These are phyloP conservation scores for Drosophila bipectinata DNA, from an alignment of 1,140 invertebrate species.

Conservation along the genomic window DNA sequence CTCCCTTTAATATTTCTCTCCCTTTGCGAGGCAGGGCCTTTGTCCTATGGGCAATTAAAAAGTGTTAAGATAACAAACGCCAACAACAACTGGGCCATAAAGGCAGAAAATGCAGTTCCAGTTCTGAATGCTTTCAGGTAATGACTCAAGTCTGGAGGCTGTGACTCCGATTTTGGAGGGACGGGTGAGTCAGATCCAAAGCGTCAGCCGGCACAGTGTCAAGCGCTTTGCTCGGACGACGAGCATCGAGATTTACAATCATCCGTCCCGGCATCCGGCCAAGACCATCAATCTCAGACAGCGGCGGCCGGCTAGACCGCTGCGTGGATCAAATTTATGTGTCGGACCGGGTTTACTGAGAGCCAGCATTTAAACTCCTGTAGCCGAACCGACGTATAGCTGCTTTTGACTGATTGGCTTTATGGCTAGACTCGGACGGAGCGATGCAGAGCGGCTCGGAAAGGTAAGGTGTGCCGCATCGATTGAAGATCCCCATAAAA, in stretches of 20 bases:
- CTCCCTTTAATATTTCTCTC: conserved; percentile 26
- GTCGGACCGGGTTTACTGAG: conserved; percentile 27
- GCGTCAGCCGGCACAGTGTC: conserved; percentile 63
- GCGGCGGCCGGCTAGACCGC: conserved; percentile 11
- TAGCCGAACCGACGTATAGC: conserved; percentile 6
- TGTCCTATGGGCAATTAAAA: conserved; percentile 63
- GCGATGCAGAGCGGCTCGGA: background rate
- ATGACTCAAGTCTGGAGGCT: conserved; percentile 55
- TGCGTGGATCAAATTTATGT: conserved; percentile 62
- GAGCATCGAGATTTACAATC: conserved; percentile 67
- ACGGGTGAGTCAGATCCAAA: conserved; percentile 52
- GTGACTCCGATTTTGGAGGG: conserved; percentile 22
- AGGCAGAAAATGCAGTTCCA: conserved; percentile 33
- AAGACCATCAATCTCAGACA: conserved; percentile 66
- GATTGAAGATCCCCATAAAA: conserved; percentile 32
- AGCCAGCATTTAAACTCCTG: conserved; percentile 30
- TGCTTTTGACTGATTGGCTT: conserved; percentile 33
- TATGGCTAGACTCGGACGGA: conserved; percentile 16
- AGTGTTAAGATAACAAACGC: conserved; percentile 61
- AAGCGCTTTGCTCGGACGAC: conserved; percentile 33
- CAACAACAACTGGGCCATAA: conserved; percentile 24
- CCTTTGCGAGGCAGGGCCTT: background rate
- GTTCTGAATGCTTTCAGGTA: conserved; percentile 44
- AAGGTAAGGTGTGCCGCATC: conserved; percentile 5
- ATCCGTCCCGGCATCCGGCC: conserved; percentile 54